phyloP scores from a whole-genome alignment of 2,888 invertebrate species.

The Archips crataeganus region DNA sequence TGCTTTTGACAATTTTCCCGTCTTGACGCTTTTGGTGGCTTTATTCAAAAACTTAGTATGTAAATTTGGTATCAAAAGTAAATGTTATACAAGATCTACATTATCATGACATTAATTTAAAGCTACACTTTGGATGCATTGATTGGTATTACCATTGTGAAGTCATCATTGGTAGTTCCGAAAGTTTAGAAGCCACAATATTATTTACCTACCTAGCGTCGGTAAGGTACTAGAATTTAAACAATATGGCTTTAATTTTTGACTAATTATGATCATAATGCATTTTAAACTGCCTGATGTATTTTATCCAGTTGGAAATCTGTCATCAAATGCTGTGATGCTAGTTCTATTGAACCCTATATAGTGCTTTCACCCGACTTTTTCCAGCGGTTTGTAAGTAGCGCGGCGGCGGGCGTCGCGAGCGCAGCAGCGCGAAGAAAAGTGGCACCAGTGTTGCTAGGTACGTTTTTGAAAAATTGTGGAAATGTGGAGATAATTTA shows the following conservation, averaged over 20 bases:
- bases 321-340: conserved; percentile 11
- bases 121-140: too few relatives aligned
- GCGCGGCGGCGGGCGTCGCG: conserved; percentile 45
- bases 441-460: conserved; percentile 59
- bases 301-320: conserved; percentile 3
- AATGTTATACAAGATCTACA: too few relatives aligned
- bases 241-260: too few relatives aligned
- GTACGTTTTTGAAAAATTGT: not conserved
- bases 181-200: too few relatives aligned
- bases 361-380: conserved; percentile 47
- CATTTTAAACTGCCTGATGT: too few relatives aligned
- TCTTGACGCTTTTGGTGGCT: not conserved
- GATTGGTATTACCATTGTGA: too few relatives aligned
- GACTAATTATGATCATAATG: too few relatives aligned
- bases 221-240: too few relatives aligned
- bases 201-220: too few relatives aligned
- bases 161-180: too few relatives aligned
- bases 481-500: not conserved
- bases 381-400: conserved; percentile 50
- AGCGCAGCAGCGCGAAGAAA: conserved; percentile 67
- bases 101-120: too few relatives aligned
- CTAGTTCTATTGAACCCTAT: conserved; percentile 40
- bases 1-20: not conserved
- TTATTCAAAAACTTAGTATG: not conserved
- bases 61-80: not conserved